A percentile compares a stretch with the other conserved stretches of the same genome.
Evolutionary conservation across 2,797 vertebrate species (phyloP).

Genomic region (Bufotes viridis): DNA sequence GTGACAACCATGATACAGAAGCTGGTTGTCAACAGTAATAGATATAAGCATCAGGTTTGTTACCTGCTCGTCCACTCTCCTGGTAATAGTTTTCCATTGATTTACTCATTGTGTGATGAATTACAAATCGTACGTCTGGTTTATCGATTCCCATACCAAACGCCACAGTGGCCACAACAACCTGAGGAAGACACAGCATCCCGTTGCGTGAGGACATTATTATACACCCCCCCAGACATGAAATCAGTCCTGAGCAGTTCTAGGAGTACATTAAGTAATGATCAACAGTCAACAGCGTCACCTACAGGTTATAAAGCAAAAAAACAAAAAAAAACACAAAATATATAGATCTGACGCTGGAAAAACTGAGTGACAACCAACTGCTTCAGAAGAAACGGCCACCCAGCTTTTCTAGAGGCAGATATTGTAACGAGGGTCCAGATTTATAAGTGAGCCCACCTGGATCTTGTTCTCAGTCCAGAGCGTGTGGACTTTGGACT

Average conservation of each 20-base stretch:
- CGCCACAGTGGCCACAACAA: conserved; percentile 95
- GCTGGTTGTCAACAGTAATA: neutral
- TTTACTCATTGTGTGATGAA: conserved; percentile 98
- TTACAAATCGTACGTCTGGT: conserved; percentile 91
- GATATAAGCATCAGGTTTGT: neutral
- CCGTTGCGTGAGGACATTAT: neutral
- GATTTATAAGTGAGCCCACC: conserved; percentile 71
- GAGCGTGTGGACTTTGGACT: conserved; percentile 83
- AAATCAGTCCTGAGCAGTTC: too few relatives aligned
- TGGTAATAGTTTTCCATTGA: conserved; percentile 99
- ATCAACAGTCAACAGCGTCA: too few relatives aligned
- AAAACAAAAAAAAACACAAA: too few relatives aligned
- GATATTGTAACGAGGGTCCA: too few relatives aligned
- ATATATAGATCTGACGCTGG: too few relatives aligned
- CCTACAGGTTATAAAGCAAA: too few relatives aligned
- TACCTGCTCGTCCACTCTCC: conserved; percentile 97
- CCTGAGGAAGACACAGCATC: conserved; percentile 71
- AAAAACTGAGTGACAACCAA: too few relatives aligned
- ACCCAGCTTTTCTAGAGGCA: neutral
- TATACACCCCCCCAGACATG: too few relatives aligned
- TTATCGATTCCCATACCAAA: conserved; percentile 99
- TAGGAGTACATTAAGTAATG: too few relatives aligned
- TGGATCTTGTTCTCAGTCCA: conserved; percentile 90
- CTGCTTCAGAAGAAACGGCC: too few relatives aligned
- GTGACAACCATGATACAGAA: too few relatives aligned